A percentile compares a stretch with the other conserved stretches of the same genome.
These are phyloP conservation scores for Nerophis lumbriciformis DNA, from an alignment of 2,113 vertebrate genomes.

Conservation along the genomic window DNA sequence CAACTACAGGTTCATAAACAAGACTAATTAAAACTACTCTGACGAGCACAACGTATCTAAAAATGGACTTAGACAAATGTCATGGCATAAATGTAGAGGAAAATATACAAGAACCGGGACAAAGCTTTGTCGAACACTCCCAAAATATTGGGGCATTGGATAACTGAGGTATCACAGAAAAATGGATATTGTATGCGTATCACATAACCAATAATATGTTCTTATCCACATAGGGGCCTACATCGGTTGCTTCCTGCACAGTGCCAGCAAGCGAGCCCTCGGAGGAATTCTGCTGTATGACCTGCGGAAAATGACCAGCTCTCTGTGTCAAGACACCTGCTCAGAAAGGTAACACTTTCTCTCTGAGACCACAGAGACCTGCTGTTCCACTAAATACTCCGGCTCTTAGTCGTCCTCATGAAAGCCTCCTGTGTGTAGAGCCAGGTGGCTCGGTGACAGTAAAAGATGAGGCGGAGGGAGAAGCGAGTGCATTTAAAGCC, in stretches of 20 bases:
- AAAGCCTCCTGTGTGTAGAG: constrained; percentile 62
- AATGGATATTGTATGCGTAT: too few relatives aligned
- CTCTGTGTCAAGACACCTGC: constrained; percentile 91
- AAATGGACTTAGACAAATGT: too few relatives aligned
- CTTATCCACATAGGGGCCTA: constrained; percentile 73
- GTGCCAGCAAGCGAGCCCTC: constrained; percentile 79
- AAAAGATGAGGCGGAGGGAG: constrained; percentile 44
- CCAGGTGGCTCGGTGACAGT: constrained; percentile 66
- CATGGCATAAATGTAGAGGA: too few relatives aligned
- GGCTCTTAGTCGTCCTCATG: constrained; percentile 49
- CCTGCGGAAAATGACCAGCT: constrained; percentile 90
- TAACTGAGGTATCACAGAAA: too few relatives aligned
- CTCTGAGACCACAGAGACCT: constrained; percentile 27
- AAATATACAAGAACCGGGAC: too few relatives aligned
- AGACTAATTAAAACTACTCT: too few relatives aligned
- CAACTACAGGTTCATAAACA: too few relatives aligned
- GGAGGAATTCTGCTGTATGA: constrained; percentile 93
- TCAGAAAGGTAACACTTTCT: constrained; percentile 83
- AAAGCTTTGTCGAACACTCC: too few relatives aligned
- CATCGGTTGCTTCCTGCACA: constrained; percentile 86
- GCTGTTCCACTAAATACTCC: constrained; percentile 58
- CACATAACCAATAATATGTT: background rate
- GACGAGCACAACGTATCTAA: too few relatives aligned
- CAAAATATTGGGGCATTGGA: too few relatives aligned
- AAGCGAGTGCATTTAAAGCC: constrained; percentile 35